Percentiles rank a stretch among this genome's conserved stretches.
These are phyloP conservation scores for Eugnorisma glareosa DNA, from an alignment of 2,888 invertebrate genomes.

Conservation along the genomic window DNA sequence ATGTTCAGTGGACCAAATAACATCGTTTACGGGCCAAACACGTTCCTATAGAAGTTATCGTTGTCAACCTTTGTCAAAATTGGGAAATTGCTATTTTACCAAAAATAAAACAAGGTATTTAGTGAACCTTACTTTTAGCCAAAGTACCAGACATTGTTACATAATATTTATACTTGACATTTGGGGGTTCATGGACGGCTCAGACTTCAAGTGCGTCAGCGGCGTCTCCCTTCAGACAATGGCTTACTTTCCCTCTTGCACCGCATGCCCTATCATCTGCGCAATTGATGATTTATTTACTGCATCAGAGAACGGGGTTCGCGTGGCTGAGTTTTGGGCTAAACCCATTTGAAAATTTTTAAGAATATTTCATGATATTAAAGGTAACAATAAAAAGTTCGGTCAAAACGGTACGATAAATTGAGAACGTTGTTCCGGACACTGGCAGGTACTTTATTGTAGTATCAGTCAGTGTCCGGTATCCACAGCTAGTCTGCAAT, in stretches of 20 bases:
- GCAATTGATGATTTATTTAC: no score
- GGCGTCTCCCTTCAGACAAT: no score
- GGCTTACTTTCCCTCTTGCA: no score
- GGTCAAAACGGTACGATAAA: not conserved
- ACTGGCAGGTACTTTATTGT: not conserved
- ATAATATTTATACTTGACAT: no score
- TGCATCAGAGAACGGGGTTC: no score
- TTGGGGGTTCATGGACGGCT: no score
- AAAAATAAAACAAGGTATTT: not conserved
- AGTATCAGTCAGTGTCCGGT: not conserved
- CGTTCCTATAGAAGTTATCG: slow-evolving; percentile 6
- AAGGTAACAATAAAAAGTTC: not conserved
- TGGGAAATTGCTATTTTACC: not conserved
- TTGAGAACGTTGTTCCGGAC: not conserved
- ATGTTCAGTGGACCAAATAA: slow-evolving; percentile 20
- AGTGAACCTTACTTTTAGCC: not conserved
- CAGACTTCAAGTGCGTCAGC: no score
- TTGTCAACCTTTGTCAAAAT: slow-evolving; percentile 19
- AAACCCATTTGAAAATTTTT: no score
- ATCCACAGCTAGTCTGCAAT: not conserved
- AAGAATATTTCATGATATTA: no score
- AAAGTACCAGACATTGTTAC: not conserved
- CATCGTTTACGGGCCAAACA: not conserved
- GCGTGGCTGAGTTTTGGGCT: no score
- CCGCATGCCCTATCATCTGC: no score